phyloP scores from a whole-genome alignment of 2,888 invertebrate genomes.

The Caenorhabditis japonica region DNA sequence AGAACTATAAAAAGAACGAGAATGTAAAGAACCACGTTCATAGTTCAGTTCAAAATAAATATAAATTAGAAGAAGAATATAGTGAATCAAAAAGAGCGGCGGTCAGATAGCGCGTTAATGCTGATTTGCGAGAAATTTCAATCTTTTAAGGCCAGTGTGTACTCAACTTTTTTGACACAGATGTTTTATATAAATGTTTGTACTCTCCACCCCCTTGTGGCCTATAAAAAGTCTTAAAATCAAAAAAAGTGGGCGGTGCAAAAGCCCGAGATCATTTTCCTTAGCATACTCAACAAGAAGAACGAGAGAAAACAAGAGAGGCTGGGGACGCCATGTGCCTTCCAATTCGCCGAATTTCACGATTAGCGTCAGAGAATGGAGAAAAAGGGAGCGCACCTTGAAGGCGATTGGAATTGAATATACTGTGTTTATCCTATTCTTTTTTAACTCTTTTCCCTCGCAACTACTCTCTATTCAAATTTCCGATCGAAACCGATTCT shows the following conservation, averaged over 20 bases:
- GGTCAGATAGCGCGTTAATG: slow-evolving; percentile 31
- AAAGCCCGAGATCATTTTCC: slow-evolving; percentile 15
- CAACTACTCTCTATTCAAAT: slow-evolving; percentile 34
- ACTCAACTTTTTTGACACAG: slow-evolving; percentile 42
- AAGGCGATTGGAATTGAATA: not conserved
- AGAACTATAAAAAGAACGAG: slow-evolving; percentile 35
- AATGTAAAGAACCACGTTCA: slow-evolving; percentile 45
- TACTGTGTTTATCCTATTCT: too few relatives aligned
- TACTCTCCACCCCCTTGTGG: slow-evolving; percentile 51
- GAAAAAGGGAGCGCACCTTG: not conserved
- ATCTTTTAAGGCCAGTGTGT: slow-evolving; percentile 45
- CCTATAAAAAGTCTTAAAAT: slow-evolving; percentile 52
- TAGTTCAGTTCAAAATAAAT: slow-evolving; percentile 1
- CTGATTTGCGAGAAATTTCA: slow-evolving; percentile 13
- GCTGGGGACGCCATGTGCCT: slow-evolving; percentile 37
- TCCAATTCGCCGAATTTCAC: slow-evolving; percentile 49
- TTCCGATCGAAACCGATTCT: slow-evolving; percentile 21
- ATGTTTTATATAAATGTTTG: slow-evolving; percentile 44
- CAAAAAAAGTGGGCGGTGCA: slow-evolving; percentile 22
- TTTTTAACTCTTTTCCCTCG: slow-evolving; percentile 9
- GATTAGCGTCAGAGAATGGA: slow-evolving; percentile 20
- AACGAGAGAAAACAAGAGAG: slow-evolving; percentile 39
- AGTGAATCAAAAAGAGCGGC: slow-evolving; percentile 19
- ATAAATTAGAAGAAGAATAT: slow-evolving; percentile 10
- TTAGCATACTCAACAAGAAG: slow-evolving; percentile 11